A percentile compares a stretch with the other conserved stretches of the same genome.
Conservation (phyloP, 1,140 invertebrate species). For the Rhyzopertha dominica region DNA sequence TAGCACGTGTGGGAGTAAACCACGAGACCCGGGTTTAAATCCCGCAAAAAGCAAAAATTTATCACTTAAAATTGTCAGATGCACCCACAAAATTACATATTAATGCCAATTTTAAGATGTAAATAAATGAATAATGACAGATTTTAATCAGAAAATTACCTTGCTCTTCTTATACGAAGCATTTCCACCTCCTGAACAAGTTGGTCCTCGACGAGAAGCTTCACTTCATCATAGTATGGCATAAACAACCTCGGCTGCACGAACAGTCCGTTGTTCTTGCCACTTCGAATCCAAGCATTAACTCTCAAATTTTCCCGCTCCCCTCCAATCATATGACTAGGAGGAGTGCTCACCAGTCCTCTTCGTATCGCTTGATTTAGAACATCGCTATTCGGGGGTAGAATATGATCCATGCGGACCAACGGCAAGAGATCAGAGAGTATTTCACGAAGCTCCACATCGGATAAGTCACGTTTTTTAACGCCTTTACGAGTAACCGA, state of each 20-base stretch:
- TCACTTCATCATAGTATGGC: conserved; percentile 92
- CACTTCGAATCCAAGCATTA: conserved; percentile 81
- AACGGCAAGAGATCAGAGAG: conserved; percentile 76
- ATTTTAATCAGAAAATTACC: no score
- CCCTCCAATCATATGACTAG: conserved; percentile 79
- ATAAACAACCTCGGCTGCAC: conserved; percentile 84
- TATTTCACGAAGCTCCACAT: conserved; percentile 81
- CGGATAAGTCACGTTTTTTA: conserved; percentile 78
- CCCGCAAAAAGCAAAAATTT: no score
- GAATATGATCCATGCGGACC: conserved; percentile 83
- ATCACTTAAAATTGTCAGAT: no score
- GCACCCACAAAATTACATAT: no score
- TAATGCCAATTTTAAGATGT: no score
- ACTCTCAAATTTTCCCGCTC: conserved; percentile 63
- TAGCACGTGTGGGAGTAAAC: no score
- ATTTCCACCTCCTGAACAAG: conserved; percentile 74
- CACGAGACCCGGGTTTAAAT: no score
- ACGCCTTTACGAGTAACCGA: conserved; percentile 82
- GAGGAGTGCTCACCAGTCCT: conserved; percentile 78
- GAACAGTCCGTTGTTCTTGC: conserved; percentile 74
- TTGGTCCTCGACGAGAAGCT: conserved; percentile 82
- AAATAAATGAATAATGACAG: no score
- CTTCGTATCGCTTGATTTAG: conserved; percentile 72
- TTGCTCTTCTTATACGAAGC: conserved; percentile 64
- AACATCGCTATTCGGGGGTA: conserved; percentile 80